A percentile compares a stretch with the other conserved stretches of the same genome.
These are phyloP conservation scores for Illadopsis cleaveri DNA, from an alignment of 2,113 vertebrate genomes.

Conservation along the genomic window DNA sequence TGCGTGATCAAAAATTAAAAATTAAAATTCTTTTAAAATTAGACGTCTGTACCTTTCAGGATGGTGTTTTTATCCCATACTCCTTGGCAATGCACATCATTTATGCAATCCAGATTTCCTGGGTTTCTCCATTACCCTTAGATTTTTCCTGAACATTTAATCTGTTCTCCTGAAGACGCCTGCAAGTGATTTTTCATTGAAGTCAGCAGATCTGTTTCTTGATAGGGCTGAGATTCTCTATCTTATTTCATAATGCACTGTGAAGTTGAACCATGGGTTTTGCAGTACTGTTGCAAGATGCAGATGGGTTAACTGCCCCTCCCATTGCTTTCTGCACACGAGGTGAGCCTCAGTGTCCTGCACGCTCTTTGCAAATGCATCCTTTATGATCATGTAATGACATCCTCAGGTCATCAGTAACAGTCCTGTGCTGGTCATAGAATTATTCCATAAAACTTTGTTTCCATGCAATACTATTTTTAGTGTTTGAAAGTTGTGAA, in stretches of 20 bases:
- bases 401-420: background rate
- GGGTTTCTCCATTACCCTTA: background rate
- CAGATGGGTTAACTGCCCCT: background rate
- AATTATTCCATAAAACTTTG: background rate
- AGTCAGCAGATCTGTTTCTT: background rate
- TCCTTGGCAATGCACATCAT: background rate
- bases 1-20: rapidly evolving
- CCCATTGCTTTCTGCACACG: background rate
- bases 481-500: background rate
- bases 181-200: background rate
- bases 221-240: background rate
- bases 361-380: background rate
- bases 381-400: background rate
- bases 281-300: background rate
- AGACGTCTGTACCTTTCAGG: background rate
- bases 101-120: background rate
- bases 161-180: background rate
- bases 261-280: background rate
- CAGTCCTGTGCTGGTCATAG: background rate
- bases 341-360: background rate
- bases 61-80: background rate
- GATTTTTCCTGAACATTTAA: background rate
- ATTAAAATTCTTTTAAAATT: background rate
- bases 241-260: background rate
- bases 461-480: background rate